These are phyloP conservation scores for Blastobasis adustella DNA, from an alignment of 2,888 invertebrate species.

Conservation along the genomic window DNA sequence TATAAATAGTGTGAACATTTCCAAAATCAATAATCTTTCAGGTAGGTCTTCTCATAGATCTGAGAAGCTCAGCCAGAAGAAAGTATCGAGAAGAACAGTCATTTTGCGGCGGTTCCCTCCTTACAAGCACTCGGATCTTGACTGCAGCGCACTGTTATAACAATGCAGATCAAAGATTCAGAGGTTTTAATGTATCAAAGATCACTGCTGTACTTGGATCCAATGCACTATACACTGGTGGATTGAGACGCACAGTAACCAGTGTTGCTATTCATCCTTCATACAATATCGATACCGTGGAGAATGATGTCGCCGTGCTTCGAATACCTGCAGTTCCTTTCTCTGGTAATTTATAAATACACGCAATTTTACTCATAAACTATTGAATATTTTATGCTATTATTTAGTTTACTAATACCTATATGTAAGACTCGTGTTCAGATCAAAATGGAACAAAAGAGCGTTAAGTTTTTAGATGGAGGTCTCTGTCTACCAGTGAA, in stretches of 20 bases:
- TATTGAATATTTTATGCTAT: not conserved
- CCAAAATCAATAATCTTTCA: conserved; percentile 7
- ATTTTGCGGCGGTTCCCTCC: conserved; percentile 34
- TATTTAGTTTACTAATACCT: too few relatives aligned
- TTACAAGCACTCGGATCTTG: conserved; percentile 25
- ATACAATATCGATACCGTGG: conserved; percentile 28
- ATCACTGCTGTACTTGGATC: conserved; percentile 32
- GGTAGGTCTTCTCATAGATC: conserved; percentile 32
- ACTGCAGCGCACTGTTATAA: conserved; percentile 37
- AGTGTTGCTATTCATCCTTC: conserved; percentile 23
- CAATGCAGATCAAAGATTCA: conserved; percentile 23
- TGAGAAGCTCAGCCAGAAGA: conserved; percentile 10
- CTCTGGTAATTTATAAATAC: conserved; percentile 32
- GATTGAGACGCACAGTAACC: conserved; percentile 24
- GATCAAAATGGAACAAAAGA: too few relatives aligned
- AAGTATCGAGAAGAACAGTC: conserved; percentile 8
- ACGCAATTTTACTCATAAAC: too few relatives aligned
- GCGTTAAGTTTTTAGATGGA: too few relatives aligned
- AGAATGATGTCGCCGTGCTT: conserved; percentile 36
- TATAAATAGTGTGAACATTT: too few relatives aligned
- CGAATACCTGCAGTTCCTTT: conserved; percentile 21
- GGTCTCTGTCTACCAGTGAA: too few relatives aligned
- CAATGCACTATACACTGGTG: conserved; percentile 32
- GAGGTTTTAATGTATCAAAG: too few relatives aligned
- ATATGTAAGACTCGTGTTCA: too few relatives aligned